phyloP scores from a whole-genome alignment of 2,113 vertebrate genomes.

The Oncorhynchus masou region DNA sequence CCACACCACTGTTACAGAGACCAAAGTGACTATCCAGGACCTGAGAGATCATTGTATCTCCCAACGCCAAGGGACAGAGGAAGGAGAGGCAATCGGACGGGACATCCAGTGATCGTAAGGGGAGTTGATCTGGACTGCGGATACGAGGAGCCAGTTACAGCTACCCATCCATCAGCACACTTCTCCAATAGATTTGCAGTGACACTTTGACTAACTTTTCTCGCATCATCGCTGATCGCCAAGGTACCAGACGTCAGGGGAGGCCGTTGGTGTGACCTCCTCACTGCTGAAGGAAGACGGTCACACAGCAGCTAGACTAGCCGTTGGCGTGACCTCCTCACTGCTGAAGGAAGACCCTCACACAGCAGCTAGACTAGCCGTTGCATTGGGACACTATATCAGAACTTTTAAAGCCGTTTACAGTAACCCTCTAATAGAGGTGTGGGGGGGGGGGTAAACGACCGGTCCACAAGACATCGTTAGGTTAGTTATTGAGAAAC shows the following conservation, averaged over 20 bases:
- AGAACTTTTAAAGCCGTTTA: neutral
- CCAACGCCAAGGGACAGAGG: neutral
- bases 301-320: too few species aligned
- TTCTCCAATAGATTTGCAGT: neutral
- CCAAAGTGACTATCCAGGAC: too few species aligned
- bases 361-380: neutral
- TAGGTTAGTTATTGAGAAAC: neutral
- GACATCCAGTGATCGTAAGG: neutral
- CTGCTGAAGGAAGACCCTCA: too few species aligned
- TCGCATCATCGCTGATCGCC: neutral
- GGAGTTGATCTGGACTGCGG: neutral
- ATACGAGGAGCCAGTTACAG: neutral
- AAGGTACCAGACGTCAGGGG: neutral
- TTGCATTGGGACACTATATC: neutral
- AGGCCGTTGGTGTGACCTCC: too few species aligned
- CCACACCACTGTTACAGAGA: too few species aligned
- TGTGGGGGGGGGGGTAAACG: neutral
- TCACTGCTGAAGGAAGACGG: too few species aligned
- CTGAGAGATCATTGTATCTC: too few species aligned
- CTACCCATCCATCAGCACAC: neutral
- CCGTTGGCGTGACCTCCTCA: too few species aligned
- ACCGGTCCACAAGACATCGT: neutral
- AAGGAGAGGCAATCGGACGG: neutral
- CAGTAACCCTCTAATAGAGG: neutral
- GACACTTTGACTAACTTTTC: neutral